Conservation (phyloP, 2,797 vertebrate genomes). For the Paguma larvata region DNA sequence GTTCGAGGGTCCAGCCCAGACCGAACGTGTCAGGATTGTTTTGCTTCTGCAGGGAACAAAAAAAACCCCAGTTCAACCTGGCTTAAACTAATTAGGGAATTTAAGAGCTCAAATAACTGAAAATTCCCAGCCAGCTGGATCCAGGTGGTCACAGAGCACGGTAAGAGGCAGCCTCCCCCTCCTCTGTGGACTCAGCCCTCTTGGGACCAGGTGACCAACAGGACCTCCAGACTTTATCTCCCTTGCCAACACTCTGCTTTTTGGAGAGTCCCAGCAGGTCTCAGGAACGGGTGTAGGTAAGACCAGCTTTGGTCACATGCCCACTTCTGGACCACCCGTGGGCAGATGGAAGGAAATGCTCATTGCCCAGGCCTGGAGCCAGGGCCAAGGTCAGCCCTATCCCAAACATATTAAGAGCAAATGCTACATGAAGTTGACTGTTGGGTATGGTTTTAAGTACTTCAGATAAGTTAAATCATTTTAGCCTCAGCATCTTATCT, state of each 20-base stretch:
- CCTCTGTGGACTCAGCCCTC: not conserved
- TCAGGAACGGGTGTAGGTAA: not conserved
- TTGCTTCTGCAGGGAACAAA: not conserved
- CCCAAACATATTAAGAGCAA: not conserved
- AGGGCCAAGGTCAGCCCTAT: not conserved
- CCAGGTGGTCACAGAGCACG: not conserved
- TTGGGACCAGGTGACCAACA: not conserved
- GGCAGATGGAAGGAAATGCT: not conserved
- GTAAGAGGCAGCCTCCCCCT: not conserved
- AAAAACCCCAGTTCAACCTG: not conserved
- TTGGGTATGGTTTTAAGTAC: not conserved
- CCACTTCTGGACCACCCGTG: not conserved
- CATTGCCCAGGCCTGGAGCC: not conserved
- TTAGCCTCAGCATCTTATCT: not conserved
- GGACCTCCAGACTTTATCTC: not conserved
- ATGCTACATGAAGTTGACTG: too few species aligned
- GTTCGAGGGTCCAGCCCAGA: not conserved
- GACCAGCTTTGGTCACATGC: not conserved
- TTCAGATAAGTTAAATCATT: not conserved
- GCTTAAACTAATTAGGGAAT: slow-evolving; percentile 42
- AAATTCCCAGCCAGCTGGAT: not conserved
- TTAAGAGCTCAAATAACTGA: slow-evolving; percentile 26
- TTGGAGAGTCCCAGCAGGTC: not conserved
- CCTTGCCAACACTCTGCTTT: not conserved
- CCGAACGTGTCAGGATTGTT: not conserved